Percentiles rank a stretch among this genome's conserved stretches.
Evolutionary conservation across 1,140 invertebrate species (phyloP).

Genomic region (Drosophila rufa): DNA sequence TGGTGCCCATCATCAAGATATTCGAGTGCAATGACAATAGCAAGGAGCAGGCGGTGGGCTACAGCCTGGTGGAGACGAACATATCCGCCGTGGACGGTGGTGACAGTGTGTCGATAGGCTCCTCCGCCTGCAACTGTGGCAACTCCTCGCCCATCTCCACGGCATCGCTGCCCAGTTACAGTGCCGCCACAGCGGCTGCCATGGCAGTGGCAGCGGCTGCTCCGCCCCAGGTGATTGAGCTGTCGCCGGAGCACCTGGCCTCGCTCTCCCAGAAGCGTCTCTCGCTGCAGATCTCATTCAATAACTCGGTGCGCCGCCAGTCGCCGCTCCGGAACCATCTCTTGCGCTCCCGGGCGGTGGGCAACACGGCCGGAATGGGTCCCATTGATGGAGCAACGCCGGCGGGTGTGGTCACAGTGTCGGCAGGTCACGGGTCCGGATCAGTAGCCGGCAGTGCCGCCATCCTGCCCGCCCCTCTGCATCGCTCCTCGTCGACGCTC

Average conservation of each 20-base stretch:
- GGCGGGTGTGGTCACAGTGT: constrained; percentile 7
- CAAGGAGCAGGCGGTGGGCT: constrained; percentile 67
- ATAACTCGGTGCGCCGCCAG: constrained; percentile 69
- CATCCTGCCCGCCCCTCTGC: constrained; percentile 58
- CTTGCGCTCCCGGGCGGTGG: constrained; percentile 70
- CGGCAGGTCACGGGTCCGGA: constrained; percentile 2
- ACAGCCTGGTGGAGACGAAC: constrained; percentile 64
- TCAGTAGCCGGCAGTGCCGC: background rate
- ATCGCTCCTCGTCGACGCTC: constrained; percentile 72
- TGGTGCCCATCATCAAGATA: constrained; percentile 82
- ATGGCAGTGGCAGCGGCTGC: constrained; percentile 45
- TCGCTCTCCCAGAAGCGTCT: constrained; percentile 80
- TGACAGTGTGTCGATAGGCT: constrained; percentile 66
- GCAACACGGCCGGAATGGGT: constrained; percentile 58
- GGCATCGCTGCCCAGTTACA: constrained; percentile 63
- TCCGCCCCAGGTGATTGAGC: constrained; percentile 74
- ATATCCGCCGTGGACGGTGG: constrained; percentile 31
- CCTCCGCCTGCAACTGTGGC: constrained; percentile 65
- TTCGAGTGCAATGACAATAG: constrained; percentile 61
- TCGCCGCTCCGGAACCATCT: constrained; percentile 77
- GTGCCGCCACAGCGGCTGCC: constrained; percentile 55
- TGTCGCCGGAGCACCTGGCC: constrained; percentile 79
- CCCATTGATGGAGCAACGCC: constrained; percentile 31
- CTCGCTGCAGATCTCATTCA: constrained; percentile 83
- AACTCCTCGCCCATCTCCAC: constrained; percentile 46